Conservation (phyloP, 2,888 invertebrate species). For the Lochmaea capreae region DNA sequence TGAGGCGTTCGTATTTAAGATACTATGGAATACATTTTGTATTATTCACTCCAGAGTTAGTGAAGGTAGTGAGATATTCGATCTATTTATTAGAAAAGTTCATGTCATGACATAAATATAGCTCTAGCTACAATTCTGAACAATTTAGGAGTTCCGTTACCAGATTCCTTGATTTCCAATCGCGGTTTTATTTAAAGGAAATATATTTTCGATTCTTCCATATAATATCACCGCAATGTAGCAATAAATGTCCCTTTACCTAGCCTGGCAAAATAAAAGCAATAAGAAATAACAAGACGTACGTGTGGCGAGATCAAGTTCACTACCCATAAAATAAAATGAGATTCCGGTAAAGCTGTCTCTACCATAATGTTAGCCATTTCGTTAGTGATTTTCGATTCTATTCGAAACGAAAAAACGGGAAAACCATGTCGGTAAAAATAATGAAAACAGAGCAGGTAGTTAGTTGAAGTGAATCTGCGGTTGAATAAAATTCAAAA, state of each 20-base stretch:
- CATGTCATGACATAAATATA: too few relatives aligned
- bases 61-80: too few relatives aligned
- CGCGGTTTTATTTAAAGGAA: background rate
- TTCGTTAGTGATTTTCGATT: slow-evolving; percentile 15
- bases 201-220: background rate
- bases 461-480: slow-evolving; percentile 5
- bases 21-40: too few relatives aligned
- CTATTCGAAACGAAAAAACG: background rate
- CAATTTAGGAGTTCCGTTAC: too few relatives aligned
- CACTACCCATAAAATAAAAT: slow-evolving; percentile 21
- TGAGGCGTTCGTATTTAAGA: too few relatives aligned
- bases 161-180: background rate
- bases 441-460: slow-evolving; percentile 12
- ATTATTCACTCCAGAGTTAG: too few relatives aligned
- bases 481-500: background rate
- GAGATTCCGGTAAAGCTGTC: slow-evolving; percentile 21
- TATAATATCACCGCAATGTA: background rate
- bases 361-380: slow-evolving; percentile 13
- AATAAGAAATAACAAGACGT: slow-evolving; percentile 16
- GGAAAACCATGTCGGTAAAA: slow-evolving; percentile 12
- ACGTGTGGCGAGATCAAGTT: slow-evolving; percentile 10
- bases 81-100: too few relatives aligned
- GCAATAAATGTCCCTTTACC: slow-evolving; percentile 5
- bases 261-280: slow-evolving; percentile 8
- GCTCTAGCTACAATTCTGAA: too few relatives aligned